These are phyloP conservation scores for Pollenia amentaria DNA, from an alignment of 2,888 invertebrate species.

Conservation along the genomic window DNA sequence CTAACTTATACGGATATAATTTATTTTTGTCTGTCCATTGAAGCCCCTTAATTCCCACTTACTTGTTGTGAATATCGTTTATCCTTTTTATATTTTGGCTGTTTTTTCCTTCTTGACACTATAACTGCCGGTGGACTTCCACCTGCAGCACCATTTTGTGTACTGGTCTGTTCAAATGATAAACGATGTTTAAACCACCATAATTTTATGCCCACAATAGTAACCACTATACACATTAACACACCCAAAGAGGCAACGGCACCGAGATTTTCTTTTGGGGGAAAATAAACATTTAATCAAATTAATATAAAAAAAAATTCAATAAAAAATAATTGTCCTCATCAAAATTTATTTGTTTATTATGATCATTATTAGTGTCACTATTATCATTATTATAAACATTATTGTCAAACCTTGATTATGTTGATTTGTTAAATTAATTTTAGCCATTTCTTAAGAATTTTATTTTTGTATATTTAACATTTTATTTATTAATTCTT, in stretches of 20 bases:
- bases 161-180: slow-evolving; percentile 78
- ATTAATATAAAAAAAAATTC: slow-evolving; percentile 4
- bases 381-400: not conserved
- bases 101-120: slow-evolving; percentile 63
- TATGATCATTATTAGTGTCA: slow-evolving; percentile 1
- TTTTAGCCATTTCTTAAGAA: slow-evolving; percentile 63
- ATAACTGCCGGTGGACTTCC: slow-evolving; percentile 65
- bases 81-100: slow-evolving; percentile 68
- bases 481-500: slow-evolving; percentile 28
- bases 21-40: not conserved
- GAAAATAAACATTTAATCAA: slow-evolving; percentile 1
- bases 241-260: slow-evolving; percentile 69
- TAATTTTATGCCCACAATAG: slow-evolving; percentile 84
- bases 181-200: slow-evolving; percentile 85
- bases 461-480: slow-evolving; percentile 27
- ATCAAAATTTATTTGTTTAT: not conserved
- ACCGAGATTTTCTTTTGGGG: slow-evolving; percentile 53
- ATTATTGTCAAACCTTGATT: slow-evolving; percentile 65
- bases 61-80: slow-evolving; percentile 76
- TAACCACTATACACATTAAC: slow-evolving; percentile 79
- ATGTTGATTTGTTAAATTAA: slow-evolving; percentile 56
- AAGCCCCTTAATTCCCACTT: slow-evolving; percentile 25
- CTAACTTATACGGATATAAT: no score
- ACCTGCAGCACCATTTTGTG: slow-evolving; percentile 73
- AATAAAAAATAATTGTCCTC: slow-evolving; percentile 16